A percentile compares a stretch with the other conserved stretches of the same genome.
phyloP scores from a whole-genome alignment of 2,888 invertebrate genomes.

The Drosophila rellima region DNA sequence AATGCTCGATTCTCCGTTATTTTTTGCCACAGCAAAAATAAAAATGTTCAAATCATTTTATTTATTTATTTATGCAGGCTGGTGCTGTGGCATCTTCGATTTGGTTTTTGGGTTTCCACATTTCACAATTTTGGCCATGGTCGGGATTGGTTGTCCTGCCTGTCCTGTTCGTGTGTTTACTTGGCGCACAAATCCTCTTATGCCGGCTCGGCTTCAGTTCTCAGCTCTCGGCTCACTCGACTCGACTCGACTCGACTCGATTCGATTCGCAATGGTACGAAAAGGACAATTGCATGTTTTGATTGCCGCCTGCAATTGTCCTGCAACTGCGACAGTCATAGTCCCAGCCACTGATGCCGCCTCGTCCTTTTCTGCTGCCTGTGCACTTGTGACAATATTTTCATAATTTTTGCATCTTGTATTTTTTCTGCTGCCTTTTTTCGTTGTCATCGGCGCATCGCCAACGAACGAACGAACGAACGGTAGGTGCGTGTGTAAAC shows the following conservation, averaged over 20 bases:
- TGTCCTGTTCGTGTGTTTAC: conserved; percentile 72
- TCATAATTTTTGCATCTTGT: conserved; percentile 82
- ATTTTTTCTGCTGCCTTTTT: conserved; percentile 44
- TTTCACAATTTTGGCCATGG: conserved; percentile 15
- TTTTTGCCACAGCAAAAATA: conserved; percentile 60
- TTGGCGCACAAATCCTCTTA: conserved; percentile 81
- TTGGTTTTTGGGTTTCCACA: conserved; percentile 51
- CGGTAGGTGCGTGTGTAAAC: conserved; percentile 85
- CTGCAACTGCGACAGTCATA: conserved; percentile 51
- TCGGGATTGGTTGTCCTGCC: conserved; percentile 20
- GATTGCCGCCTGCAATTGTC: conserved; percentile 82
- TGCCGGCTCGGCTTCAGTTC: conserved; percentile 57
- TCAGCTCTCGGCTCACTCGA: conserved; percentile 58
- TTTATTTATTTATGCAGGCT: conserved; percentile 80
- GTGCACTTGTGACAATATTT: conserved; percentile 85
- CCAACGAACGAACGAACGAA: conserved; percentile 35
- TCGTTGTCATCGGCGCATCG: conserved; percentile 62
- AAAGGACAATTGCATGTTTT: conserved; percentile 81
- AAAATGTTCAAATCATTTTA: conserved; percentile 81
- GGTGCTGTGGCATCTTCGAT: conserved; percentile 66
- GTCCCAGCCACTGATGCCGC: conserved; percentile 27
- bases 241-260: conserved; percentile 64
- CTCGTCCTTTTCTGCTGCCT: conserved; percentile 30
- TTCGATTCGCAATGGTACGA: conserved; percentile 73
- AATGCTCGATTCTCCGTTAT: conserved; percentile 56